These are phyloP conservation scores for Piliocolobus tephrosceles DNA, from an alignment of 2,113 vertebrate genomes.

Conservation along the genomic window DNA sequence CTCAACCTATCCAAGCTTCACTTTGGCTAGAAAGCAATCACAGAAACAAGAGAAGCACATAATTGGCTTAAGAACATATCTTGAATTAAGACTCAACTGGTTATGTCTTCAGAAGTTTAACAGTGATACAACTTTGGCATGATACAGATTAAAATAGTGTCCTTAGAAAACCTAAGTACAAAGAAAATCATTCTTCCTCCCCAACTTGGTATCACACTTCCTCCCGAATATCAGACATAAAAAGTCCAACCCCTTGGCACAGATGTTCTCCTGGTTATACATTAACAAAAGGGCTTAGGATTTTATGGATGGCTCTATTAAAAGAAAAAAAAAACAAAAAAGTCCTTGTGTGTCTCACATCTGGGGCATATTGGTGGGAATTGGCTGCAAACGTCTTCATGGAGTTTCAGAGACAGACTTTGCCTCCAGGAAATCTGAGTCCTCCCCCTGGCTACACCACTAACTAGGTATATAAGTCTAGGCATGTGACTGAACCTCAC, in stretches of 20 bases:
- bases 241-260: background rate
- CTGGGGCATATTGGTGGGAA: background rate
- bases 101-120: slow-evolving; percentile 39
- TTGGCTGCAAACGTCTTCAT: background rate
- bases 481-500: background rate
- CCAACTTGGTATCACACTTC: background rate
- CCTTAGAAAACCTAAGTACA: background rate
- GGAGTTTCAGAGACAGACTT: background rate
- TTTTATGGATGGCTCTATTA: background rate
- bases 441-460: background rate
- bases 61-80: background rate
- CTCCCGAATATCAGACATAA: slow-evolving; percentile 1
- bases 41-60: slow-evolving; percentile 44
- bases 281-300: background rate
- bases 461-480: background rate
- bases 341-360: background rate
- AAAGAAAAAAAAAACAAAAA: background rate
- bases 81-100: background rate
- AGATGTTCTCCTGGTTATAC: background rate
- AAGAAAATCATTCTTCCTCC: background rate
- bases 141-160: slow-evolving; percentile 1
- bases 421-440: background rate
- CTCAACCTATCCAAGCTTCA: slow-evolving; percentile 1
- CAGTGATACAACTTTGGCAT: slow-evolving; percentile 56
- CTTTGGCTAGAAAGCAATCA: slow-evolving; percentile 73